Evolutionary conservation across 2,888 invertebrate genomes (phyloP).

Genomic region (Agonopterix arenella): DNA sequence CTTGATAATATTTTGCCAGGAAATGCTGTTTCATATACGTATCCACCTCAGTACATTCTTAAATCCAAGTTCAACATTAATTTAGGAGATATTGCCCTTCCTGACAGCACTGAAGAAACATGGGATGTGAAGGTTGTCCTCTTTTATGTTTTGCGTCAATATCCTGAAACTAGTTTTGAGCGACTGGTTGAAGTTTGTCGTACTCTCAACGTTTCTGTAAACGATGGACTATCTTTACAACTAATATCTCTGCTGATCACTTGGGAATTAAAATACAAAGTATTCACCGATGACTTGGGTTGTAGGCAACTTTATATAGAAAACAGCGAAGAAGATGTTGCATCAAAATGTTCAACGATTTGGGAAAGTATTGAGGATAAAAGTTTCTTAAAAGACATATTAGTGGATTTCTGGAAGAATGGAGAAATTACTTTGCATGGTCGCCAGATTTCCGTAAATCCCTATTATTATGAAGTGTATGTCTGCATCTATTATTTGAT

Average conservation of each 20-base stretch:
- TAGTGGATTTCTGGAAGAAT: constrained; percentile 67
- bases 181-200: constrained; percentile 51
- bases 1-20: constrained; percentile 39
- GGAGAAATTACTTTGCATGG: constrained; percentile 67
- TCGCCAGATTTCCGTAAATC: constrained; percentile 58
- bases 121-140: constrained; percentile 66
- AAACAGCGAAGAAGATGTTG: constrained; percentile 39
- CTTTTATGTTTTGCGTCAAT: constrained; percentile 58
- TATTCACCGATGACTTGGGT: constrained; percentile 43
- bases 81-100: constrained; percentile 54
- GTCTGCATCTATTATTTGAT: constrained; percentile 59
- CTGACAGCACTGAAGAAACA: constrained; percentile 64
- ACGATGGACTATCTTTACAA: constrained; percentile 61
- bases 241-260: constrained; percentile 53
- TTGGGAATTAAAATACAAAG: constrained; percentile 62
- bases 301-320: constrained; percentile 41
- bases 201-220: constrained; percentile 48
- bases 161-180: constrained; percentile 45
- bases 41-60: constrained; percentile 56
- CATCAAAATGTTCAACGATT: constrained; percentile 45
- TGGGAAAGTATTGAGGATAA: constrained; percentile 63
- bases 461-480: constrained; percentile 68
- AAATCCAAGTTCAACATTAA: constrained; percentile 64
- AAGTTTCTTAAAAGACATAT: constrained; percentile 52
- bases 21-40: constrained; percentile 38